Evolutionary conservation across 2,797 vertebrate genomes (phyloP), one percentile per base, ranked within the genome.

Genomic region (Crypturellus tataupa): DNA sequence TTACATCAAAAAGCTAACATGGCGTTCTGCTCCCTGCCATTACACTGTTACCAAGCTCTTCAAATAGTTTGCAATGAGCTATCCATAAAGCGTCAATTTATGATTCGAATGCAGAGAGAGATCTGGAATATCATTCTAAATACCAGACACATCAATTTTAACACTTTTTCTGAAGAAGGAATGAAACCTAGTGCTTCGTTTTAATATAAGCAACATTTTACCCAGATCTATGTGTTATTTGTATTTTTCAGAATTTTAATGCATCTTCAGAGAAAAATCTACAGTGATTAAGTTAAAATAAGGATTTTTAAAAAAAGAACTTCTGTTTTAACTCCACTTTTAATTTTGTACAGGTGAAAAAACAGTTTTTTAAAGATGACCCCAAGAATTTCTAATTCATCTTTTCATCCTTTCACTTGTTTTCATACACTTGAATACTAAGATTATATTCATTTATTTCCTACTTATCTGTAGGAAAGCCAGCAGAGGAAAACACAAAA

Each of bases 101-200:
- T 94, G 80, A 96, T 93, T 95, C 84, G 96, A 95, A 88, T 69
- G 85, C 89, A 95, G 87, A 95, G 87, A 84, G 47, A 94, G 65
- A 40, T 90, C 80, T 87, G 80, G 75, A 96, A 92, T 88, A 94
- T 70, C 67, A 86, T n/a, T 69, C 81, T 72, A 91, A 59, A 68
- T 49, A 94, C 19, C 37, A 92, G 91, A 55, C 24, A 80, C 47
- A 86, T 25, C 56, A 68, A 87, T n/a, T 56, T 23, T 75, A 92
- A n/a, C 75, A 95, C 89, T 46, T 85, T n/a, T 27, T 91, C 46
- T 75, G 72, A 94, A 70, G 31, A 80, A 10, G 44, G 68, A 94
- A 83, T 55, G 67, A 90, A 96, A 87, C n/a, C 27, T 37, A 56
- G 19, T 72, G 85, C 37, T 33, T 40, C 65, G 47, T 85, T 92